Evolutionary conservation across 1,140 invertebrate genomes (phyloP), one percentile per base, ranked within the genome.

Genomic region (Orussus abietinus): DNA sequence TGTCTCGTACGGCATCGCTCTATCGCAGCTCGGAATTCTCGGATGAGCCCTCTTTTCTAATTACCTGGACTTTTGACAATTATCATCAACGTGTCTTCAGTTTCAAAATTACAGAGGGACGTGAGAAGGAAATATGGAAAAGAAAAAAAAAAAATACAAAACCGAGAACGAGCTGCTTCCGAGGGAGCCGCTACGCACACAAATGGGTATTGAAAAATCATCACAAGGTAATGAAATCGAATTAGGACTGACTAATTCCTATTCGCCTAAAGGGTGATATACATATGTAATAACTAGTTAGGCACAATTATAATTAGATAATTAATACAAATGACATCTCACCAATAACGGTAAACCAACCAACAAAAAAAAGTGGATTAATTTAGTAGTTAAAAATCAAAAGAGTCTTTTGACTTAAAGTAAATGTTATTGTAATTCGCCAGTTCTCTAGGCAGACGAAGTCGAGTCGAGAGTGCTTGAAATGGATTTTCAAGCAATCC

Each of bases 241-340:
- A 63, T 66, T 63, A 66, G 57, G 42, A 64, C 55, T 51, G 47
- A 58, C 54, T 61, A 64, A 59, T 51, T 62, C 57, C 56, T 65
- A 66, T 56, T 59, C 53, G 37, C 58, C 57, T 66, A 60, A 50
- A 51, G 53, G 64, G 52, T 59, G 47, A 65, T 56, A 51, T n/a
- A n/a, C n/a, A n/a, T n/a, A n/a, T n/a, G n/a, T n/a, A 59, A 57
- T 51, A 47, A 60, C 53, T 64, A 68, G 57, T 65, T 62, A 57
- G 59, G 61, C 50, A 65, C 55, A 62, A 46, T 42, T 51, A 32
- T 34, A 14, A 34, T 9, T 34, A 34, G 42, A 36, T 54, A 57
- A 65, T 64, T 52, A 62, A 57, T 64, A 53, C 11, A 62, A 64
- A 64, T 55, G 59, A 61, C 49, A 49, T 54, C 51, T 58, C 49